phyloP scores from a whole-genome alignment of 1,140 invertebrate species.

The Drosophila truncata region DNA sequence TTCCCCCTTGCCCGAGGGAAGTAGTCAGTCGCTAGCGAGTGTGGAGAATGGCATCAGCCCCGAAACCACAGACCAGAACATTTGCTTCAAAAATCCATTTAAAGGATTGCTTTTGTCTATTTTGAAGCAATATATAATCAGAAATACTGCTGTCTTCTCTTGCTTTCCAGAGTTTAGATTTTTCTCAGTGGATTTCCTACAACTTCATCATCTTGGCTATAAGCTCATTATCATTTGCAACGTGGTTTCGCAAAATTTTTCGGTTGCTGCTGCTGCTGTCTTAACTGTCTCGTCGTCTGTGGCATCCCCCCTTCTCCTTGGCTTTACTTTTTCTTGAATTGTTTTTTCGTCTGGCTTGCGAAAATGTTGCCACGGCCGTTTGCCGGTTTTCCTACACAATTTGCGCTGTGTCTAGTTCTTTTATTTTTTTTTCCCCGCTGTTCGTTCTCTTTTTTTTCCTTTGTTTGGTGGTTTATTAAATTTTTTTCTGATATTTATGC shows the following conservation, averaged over 20 bases:
- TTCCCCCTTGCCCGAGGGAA: not conserved
- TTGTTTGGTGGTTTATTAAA: constrained; percentile 38
- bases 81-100: not conserved
- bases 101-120: not conserved
- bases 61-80: constrained; percentile 59
- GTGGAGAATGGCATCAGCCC: constrained; percentile 53
- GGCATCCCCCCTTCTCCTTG: constrained; percentile 39
- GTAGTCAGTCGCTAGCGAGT: constrained; percentile 11
- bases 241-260: constrained; percentile 55
- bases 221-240: constrained; percentile 53
- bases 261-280: constrained; percentile 18
- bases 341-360: constrained; percentile 53
- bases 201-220: constrained; percentile 6
- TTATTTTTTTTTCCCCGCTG: constrained; percentile 21
- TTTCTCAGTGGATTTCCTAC: constrained; percentile 22
- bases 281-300: constrained; percentile 13
- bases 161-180: not conserved
- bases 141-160: not conserved
- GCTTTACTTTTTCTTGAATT: constrained; percentile 38
- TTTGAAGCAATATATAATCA: not conserved
- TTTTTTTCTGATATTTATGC: constrained; percentile 54
- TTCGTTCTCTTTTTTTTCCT: constrained; percentile 9
- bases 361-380: constrained; percentile 66
- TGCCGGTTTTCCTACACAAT: constrained; percentile 77
- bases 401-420: constrained; percentile 49